These are phyloP conservation scores for Eumacrocentrus americanus DNA, from an alignment of 2,888 invertebrate genomes.

Conservation along the genomic window DNA sequence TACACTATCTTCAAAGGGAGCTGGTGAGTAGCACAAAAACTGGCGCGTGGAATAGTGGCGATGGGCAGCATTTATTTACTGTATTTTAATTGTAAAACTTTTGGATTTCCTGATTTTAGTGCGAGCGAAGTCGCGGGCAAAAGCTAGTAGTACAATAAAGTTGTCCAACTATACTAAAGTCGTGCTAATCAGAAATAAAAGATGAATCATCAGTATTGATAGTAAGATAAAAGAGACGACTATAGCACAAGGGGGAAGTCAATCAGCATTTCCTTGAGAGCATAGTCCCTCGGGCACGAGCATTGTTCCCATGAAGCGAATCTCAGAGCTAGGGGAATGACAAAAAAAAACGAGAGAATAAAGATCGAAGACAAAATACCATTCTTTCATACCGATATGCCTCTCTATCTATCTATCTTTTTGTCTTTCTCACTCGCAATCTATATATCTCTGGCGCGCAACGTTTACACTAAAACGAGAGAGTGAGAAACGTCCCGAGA, in stretches of 20 bases:
- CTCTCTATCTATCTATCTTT: conserved; percentile 8
- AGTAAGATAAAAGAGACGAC: conserved; percentile 3
- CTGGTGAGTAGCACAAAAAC: no score
- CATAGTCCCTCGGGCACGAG: conserved; percentile 42
- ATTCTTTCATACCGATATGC: conserved; percentile 21
- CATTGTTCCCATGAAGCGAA: conserved; percentile 45
- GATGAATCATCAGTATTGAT: conserved; percentile 6
- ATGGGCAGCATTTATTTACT: no score
- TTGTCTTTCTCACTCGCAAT: conserved; percentile 5
- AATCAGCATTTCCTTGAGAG: conserved; percentile 53
- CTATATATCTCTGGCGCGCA: conserved; percentile 18
- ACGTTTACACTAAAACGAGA: conserved; percentile 23
- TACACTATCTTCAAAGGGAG: no score
- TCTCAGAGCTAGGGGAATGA: conserved; percentile 22
- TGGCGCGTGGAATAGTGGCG: no score
- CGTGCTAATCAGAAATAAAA: background rate
- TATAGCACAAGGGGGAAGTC: conserved; percentile 38
- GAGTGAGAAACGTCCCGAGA: conserved; percentile 16
- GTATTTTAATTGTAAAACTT: no score
- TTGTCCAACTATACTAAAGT: background rate
- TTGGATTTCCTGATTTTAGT: no score
- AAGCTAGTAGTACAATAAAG: no score
- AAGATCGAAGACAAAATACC: conserved; percentile 15
- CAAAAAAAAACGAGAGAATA: conserved; percentile 7
- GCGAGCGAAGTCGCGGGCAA: no score